A percentile compares a stretch with the other conserved stretches of the same genome.
phyloP scores from a whole-genome alignment of 2,797 vertebrate species.

The Pseudopleuronectes americanus region DNA sequence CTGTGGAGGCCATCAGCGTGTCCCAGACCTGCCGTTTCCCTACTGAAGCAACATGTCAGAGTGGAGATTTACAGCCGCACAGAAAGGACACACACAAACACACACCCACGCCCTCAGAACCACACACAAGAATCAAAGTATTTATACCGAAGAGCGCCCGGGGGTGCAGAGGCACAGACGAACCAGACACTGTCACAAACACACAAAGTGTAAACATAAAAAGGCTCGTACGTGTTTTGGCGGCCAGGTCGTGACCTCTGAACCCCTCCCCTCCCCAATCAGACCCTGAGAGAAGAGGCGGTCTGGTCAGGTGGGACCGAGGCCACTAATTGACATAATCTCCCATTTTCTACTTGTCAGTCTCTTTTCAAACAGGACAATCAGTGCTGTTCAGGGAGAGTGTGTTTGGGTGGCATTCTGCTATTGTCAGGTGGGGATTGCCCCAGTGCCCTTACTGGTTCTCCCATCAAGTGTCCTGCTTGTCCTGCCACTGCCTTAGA shows the following conservation, averaged over 20 bases:
- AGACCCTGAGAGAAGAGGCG: slow-evolving; percentile 47
- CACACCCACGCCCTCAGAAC: slow-evolving; percentile 21
- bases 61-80: slow-evolving; percentile 72
- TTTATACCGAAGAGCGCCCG: slow-evolving; percentile 29
- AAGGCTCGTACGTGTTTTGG: slow-evolving; percentile 65
- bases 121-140: slow-evolving; percentile 43
- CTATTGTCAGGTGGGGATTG: slow-evolving; percentile 73
- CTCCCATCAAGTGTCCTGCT: slow-evolving; percentile 43
- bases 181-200: slow-evolving; percentile 46
- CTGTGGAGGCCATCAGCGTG: slow-evolving; percentile 80
- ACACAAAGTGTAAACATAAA: background rate
- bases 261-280: slow-evolving; percentile 39
- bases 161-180: slow-evolving; percentile 38
- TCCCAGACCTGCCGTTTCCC: slow-evolving; percentile 78
- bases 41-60: slow-evolving; percentile 79
- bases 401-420: slow-evolving; percentile 52
- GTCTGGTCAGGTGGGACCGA: slow-evolving; percentile 61
- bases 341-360: slow-evolving; percentile 72
- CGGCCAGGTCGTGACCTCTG: slow-evolving; percentile 67
- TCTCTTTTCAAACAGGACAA: slow-evolving; percentile 67
- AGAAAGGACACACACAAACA: slow-evolving; percentile 53
- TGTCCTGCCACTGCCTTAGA: background rate
- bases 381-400: slow-evolving; percentile 54
- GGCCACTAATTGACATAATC: slow-evolving; percentile 80
- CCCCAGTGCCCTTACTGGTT: slow-evolving; percentile 49